phyloP scores from a whole-genome alignment of 2,113 vertebrate genomes.

The Podilymbus podiceps region DNA sequence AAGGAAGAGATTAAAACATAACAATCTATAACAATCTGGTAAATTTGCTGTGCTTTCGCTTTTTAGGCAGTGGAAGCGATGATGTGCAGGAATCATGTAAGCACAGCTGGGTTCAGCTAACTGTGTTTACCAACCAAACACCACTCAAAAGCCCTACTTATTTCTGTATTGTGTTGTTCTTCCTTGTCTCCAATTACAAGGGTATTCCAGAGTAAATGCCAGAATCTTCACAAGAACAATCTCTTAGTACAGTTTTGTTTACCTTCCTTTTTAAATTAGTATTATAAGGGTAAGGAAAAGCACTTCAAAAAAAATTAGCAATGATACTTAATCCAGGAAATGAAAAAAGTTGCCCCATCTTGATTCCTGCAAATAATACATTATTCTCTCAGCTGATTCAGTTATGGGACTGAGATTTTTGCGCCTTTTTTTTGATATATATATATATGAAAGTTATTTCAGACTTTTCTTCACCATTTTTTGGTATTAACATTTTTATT shows the following conservation, averaged over 20 bases:
- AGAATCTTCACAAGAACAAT: background rate
- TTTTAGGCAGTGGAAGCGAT: rapidly evolving
- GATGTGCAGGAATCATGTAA: background rate
- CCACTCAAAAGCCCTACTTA: background rate
- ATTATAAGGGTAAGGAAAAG: background rate
- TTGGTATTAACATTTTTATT: background rate
- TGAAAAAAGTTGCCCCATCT: background rate
- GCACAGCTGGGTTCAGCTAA: background rate
- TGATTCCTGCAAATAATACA: background rate
- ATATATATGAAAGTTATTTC: background rate
- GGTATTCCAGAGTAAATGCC: background rate
- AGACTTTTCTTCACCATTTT: background rate
- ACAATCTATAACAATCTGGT: background rate
- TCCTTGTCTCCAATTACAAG: background rate
- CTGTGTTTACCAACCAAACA: background rate
- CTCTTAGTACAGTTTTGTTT: background rate
- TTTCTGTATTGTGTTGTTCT: background rate
- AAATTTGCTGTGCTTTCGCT: background rate
- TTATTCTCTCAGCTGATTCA: background rate
- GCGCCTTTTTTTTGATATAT: background rate
- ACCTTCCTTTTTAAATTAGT: background rate
- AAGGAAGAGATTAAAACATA: background rate
- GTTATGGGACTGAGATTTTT: background rate
- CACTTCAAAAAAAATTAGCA: background rate
- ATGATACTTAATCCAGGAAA: background rate